Evolutionary conservation across 2,888 invertebrate genomes (phyloP).

Genomic region (Nasonia oneida): DNA sequence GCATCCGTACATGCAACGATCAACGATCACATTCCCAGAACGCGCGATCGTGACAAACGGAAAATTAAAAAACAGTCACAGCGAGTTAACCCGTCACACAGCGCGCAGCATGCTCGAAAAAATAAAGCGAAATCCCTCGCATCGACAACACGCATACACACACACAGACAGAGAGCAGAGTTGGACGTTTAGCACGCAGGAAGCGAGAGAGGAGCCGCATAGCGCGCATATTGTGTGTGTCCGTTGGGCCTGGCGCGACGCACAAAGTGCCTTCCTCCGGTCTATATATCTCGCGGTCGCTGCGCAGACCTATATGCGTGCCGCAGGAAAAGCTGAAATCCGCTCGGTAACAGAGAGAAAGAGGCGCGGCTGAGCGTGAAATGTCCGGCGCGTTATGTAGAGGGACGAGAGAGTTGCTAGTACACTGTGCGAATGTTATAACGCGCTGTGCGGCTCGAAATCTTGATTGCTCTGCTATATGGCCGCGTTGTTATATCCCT

Average conservation of each 20-base stretch:
- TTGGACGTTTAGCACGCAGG: background rate
- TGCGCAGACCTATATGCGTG: background rate
- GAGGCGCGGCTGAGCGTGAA: constrained; percentile 5
- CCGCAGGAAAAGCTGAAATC: constrained; percentile 10
- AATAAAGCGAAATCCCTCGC: too few relatives aligned
- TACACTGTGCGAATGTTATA: background rate
- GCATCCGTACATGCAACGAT: too few relatives aligned
- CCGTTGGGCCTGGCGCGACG: constrained; percentile 15
- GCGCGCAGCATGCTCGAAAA: too few relatives aligned
- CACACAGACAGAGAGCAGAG: background rate
- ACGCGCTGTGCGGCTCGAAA: background rate
- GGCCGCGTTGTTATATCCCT: background rate
- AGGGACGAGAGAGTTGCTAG: background rate
- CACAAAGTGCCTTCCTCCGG: constrained; percentile 31
- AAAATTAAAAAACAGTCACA: too few relatives aligned
- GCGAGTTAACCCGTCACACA: too few relatives aligned
- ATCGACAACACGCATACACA: background rate
- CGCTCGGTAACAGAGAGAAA: constrained; percentile 9
- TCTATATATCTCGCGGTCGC: background rate
- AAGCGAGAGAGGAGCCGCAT: background rate
- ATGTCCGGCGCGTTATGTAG: background rate
- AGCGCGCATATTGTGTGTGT: background rate
- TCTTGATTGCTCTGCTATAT: background rate
- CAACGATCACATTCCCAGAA: too few relatives aligned
- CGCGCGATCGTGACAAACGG: too few relatives aligned